These are phyloP conservation scores for Esox lucius DNA, from an alignment of 2,797 vertebrate genomes.

Conservation along the genomic window DNA sequence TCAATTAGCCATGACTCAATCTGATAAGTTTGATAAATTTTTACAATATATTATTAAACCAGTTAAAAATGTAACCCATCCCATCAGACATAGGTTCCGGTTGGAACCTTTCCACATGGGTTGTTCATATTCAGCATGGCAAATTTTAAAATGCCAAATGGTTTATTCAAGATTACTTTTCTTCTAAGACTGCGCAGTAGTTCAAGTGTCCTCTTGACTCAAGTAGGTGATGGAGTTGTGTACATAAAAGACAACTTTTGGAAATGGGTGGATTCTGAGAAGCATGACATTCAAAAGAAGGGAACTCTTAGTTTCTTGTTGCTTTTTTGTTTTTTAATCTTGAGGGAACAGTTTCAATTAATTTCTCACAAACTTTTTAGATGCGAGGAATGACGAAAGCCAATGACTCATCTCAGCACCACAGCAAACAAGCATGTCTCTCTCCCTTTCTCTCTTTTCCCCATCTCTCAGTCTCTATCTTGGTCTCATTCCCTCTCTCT, in stretches of 20 bases:
- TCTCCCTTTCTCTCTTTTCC: background rate
- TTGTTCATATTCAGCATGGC: too few species aligned
- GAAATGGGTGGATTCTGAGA: conserved; percentile 32
- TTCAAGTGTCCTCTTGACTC: conserved; percentile 66
- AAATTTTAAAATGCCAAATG: too few species aligned
- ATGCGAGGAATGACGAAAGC: conserved; percentile 19
- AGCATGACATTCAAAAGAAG: conserved; percentile 13
- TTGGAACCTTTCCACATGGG: too few species aligned
- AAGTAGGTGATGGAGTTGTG: conserved; percentile 36
- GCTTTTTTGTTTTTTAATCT: background rate
- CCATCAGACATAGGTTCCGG: too few species aligned
- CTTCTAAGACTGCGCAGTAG: background rate
- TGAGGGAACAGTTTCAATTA: conserved; percentile 14
- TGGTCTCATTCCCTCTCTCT: background rate
- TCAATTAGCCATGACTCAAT: too few species aligned
- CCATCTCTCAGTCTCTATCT: background rate
- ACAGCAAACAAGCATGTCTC: background rate
- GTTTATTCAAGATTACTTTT: too few species aligned
- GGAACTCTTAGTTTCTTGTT: conserved; percentile 1
- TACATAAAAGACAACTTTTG: conserved; percentile 27
- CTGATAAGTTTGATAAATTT: too few species aligned
- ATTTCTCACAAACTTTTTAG: conserved; percentile 35
- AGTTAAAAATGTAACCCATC: too few species aligned
- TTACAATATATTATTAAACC: too few species aligned
- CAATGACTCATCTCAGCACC: conserved; percentile 24